Evolutionary conservation across 2,888 invertebrate genomes (phyloP), one percentile per base, ranked within the genome.

Genomic region (Onchidella celtica): DNA sequence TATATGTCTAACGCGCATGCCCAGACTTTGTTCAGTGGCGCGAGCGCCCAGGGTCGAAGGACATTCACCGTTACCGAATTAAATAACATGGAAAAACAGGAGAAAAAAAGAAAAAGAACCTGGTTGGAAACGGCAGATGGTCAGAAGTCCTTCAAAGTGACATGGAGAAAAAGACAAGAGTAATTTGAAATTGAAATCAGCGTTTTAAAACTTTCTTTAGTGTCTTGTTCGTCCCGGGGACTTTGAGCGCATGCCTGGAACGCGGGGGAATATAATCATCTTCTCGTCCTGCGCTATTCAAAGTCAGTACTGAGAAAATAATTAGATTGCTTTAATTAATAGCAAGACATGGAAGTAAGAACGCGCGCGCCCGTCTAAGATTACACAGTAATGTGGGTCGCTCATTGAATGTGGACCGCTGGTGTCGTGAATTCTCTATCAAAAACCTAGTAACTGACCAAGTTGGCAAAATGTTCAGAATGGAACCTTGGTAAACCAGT

Each of bases 261-360:
- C 24, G 34, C n/a, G 73, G 24, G 36, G 61, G 61, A 38, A 36
- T 32, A 73, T 73, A 73, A 73, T 61, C 4, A 61, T 57, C n/a
- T n/a, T n/a, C 57, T 73, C 36, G 36, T 73, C 59, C 17, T 0
- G 6, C 29, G n/a, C 59, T 59, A 34, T 27, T 57, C n/a, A 73
- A 73, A 59, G 17, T 73, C 61, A 47, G 27, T 14, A 59, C 34
- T 61, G 59, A 65, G 75, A 65, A 47, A 63, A n/a, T n/a, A n/a
- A 75, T 75, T 63, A 75, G 75, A 63, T 65, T 75, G 75, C n/a
- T 63, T 75, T 75, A 75, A 75, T 75, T 75, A 75, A 75, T 75
- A 47, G 65, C 29, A 75, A 63, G 75, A 75, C 65, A 34, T 73
- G 73, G 73, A 73, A 38, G 24, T 1, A 59, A 27, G 75, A 24